Evolutionary conservation across 2,797 vertebrate species (phyloP).

Genomic region (Triplophysa yarkandensis): DNA sequence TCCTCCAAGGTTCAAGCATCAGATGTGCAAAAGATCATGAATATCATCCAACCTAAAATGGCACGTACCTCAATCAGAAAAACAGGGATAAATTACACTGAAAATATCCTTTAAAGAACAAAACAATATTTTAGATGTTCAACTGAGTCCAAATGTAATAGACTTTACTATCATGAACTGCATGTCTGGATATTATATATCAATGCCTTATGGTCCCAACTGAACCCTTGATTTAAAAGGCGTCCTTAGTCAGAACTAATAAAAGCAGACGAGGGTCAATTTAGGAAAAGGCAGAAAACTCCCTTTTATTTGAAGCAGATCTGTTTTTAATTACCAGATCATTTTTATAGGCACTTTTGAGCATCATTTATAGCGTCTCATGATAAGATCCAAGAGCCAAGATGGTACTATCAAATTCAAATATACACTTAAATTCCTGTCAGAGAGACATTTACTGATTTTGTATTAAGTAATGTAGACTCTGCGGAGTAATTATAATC

Average conservation of each 20-base stretch:
- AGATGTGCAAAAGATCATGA: constrained; percentile 10
- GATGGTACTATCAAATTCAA: constrained; percentile 15
- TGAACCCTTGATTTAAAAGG: constrained; percentile 50
- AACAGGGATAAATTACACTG: constrained; percentile 30
- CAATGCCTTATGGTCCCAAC: constrained; percentile 28
- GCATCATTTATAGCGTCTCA: constrained; percentile 58
- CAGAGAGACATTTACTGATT: constrained; percentile 47
- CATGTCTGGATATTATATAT: constrained; percentile 44
- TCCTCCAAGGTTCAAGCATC: neutral
- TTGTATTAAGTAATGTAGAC: constrained; percentile 21
- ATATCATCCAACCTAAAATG: constrained; percentile 4
- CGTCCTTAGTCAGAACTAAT: constrained; percentile 52
- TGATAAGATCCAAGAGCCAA: constrained; percentile 55
- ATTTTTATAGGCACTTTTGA: constrained; percentile 43
- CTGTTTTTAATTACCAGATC: constrained; percentile 50
- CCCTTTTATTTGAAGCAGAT: constrained; percentile 24
- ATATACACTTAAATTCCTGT: constrained; percentile 33
- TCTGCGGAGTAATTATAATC: constrained; percentile 17
- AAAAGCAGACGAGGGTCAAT: constrained; percentile 29
- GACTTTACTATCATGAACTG: constrained; percentile 40
- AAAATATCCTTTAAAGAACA: constrained; percentile 41
- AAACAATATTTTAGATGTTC: constrained; percentile 48
- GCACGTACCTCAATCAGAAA: constrained; percentile 26
- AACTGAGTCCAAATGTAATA: constrained; percentile 51
- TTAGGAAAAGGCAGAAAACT: constrained; percentile 37